Conservation (phyloP, 2,888 invertebrate genomes). For the Pycnomerus fuliginosus region DNA sequence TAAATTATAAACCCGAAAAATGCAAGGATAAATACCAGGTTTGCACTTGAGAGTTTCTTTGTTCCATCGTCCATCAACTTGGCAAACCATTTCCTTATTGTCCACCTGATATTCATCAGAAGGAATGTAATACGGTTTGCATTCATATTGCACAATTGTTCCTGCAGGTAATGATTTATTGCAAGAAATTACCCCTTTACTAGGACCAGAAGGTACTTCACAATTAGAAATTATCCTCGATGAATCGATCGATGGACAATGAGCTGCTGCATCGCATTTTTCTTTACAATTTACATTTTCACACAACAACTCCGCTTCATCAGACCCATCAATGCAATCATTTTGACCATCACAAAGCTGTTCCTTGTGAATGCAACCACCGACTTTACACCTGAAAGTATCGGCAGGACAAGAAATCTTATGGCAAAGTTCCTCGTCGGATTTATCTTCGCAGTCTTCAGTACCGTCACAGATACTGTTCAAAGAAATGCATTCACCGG, state of each 20-base stretch:
- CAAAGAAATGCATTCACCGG: conserved; percentile 8
- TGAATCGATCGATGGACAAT: conserved; percentile 35
- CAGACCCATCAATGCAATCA: conserved; percentile 14
- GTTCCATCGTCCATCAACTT: conserved; percentile 52
- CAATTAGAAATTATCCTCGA: conserved; percentile 37
- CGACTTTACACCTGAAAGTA: conserved; percentile 9
- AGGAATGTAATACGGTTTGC: conserved; percentile 47
- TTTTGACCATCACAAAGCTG: conserved; percentile 8
- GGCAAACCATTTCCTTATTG: conserved; percentile 43
- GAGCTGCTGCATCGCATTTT: not conserved
- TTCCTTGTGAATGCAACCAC: conserved; percentile 5
- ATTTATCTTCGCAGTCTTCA: conserved; percentile 2
- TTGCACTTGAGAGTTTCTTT: conserved; percentile 45
- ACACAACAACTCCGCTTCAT: conserved; percentile 6
- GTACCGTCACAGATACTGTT: conserved; percentile 9
- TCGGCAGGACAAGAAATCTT: conserved; percentile 3
- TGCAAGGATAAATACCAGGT: no score
- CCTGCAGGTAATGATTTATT: conserved; percentile 43
- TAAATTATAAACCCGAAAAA: no score
- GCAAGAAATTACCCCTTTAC: conserved; percentile 44
- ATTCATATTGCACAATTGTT: conserved; percentile 44
- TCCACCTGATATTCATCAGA: conserved; percentile 27
- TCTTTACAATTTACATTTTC: not conserved
- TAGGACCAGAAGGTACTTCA: conserved; percentile 37
- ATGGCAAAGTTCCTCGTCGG: conserved; percentile 7